Evolutionary conservation across 2,888 invertebrate species (phyloP).

Genomic region (Archips xylosteana): DNA sequence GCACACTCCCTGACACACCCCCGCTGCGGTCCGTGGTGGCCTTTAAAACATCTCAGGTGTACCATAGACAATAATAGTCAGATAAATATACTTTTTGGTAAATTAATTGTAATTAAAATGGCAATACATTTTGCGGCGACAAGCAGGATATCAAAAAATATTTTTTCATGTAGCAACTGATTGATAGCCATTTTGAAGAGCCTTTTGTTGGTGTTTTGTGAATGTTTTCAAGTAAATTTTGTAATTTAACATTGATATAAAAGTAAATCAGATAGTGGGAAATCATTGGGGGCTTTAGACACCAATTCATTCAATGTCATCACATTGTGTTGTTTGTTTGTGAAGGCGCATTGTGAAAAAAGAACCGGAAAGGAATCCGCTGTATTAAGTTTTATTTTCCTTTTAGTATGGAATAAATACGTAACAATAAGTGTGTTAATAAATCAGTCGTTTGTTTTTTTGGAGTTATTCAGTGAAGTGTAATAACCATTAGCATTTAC

Average conservation of each 20-base stretch:
- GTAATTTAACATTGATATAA: conserved; percentile 65
- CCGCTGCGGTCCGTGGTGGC: no score
- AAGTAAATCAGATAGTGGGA: conserved; percentile 49
- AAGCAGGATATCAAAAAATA: conserved; percentile 75
- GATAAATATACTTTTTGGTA: conserved; percentile 25
- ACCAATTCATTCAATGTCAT: conserved; percentile 53
- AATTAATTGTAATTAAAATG: conserved; percentile 55
- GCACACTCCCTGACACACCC: no score
- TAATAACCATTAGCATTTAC: conserved; percentile 67
- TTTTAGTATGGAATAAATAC: conserved; percentile 53
- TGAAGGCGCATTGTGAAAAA: conserved; percentile 72
- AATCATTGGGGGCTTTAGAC: conserved; percentile 52
- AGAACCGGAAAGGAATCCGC: conserved; percentile 77
- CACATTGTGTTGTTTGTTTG: conserved; percentile 71
- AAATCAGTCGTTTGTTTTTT: conserved; percentile 37
- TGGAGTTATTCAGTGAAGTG: conserved; percentile 48
- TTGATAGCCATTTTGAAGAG: conserved; percentile 86
- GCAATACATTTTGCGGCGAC: conserved; percentile 77
- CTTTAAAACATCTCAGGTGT: conserved; percentile 4
- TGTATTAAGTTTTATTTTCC: conserved; percentile 66
- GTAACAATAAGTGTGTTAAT: conserved; percentile 21
- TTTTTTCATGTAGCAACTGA: conserved; percentile 81
- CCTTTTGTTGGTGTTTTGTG: conserved; percentile 86
- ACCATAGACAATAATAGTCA: conserved; percentile 62
- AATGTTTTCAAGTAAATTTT: conserved; percentile 82